Base-by-base conservation (phyloP, 2,888 invertebrate species). In the Pandemis cinnamomeana region DNA sequence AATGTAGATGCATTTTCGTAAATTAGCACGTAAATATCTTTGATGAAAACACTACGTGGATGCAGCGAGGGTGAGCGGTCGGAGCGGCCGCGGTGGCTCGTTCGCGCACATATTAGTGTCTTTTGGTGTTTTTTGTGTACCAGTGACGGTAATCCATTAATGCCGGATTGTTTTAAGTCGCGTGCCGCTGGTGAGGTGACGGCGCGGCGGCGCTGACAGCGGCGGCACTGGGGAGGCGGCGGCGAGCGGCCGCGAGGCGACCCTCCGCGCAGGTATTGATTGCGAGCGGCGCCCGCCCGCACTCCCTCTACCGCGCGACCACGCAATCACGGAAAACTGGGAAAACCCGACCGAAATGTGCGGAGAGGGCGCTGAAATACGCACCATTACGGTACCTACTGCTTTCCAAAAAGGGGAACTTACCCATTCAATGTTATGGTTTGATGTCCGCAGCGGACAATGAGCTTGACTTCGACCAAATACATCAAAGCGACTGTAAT, bases 1-100 rank as follows among this genome's bases (percentile, higher is more conserved):
- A 98, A 95, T 99, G 98, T 87, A 99, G 96, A 96, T 99, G 98
- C 99, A 99, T 99, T 89, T 89, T 92, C 76, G 77, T 77, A 78
- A 77, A 78, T 79, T 78, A 77, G 79, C 83, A 84, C 78, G 80
- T 80, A 82, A 85, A 84, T 83, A 78, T 83, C 51, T 64, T 42
- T 68, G 51, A 55, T 53, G 51, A 51, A 7, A 53, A 20, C 69
- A 75, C 71, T 75, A 64, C 4, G 60, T 66, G 13, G 62, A 64
- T 13, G 68, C 5, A 15, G 61, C 68, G 48, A 64, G 27, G 68
- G 51, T 44, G 48, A 46, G 67, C 36, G n/a, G 36, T 51, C 64
- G 58, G 46, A 64, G 41, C 53, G 44, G 20, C 13, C n/a, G 13
- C 27, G 60, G 6, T 8, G 63, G 48, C 7, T 2, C 8, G 13